Conservation (phyloP, 2,888 invertebrate genomes). For the Tetanocera ferruginea region DNA sequence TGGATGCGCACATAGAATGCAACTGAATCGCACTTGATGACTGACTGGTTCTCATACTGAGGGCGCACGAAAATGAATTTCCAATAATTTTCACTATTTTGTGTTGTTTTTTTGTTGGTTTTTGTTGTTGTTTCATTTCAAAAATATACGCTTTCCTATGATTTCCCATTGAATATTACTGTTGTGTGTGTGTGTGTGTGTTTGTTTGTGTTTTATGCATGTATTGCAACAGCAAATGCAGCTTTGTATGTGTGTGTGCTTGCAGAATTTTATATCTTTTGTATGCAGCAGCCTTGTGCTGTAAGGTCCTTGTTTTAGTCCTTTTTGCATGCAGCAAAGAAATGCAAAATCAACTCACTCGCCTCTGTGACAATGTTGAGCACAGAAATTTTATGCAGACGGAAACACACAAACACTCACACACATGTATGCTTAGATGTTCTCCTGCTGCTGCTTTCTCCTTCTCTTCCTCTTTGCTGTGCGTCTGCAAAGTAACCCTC, state of each 20-base stretch:
- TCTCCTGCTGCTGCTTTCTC: background rate
- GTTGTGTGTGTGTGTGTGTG: conserved; percentile 29
- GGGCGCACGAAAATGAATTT: conserved; percentile 42
- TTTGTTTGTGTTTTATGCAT: conserved; percentile 34
- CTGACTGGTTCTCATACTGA: conserved; percentile 35
- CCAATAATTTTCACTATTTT: conserved; percentile 33
- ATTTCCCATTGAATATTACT: conserved; percentile 43
- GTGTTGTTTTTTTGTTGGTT: conserved; percentile 33
- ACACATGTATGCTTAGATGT: conserved; percentile 15
- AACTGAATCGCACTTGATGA: conserved; percentile 55
- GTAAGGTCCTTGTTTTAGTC: conserved; percentile 11
- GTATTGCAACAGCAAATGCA: conserved; percentile 48
- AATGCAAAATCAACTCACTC: conserved; percentile 17
- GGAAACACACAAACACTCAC: conserved; percentile 25
- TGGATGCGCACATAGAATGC: conserved; percentile 58
- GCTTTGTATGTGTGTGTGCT: conserved; percentile 19
- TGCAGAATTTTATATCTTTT: conserved; percentile 12
- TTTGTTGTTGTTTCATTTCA: conserved; percentile 40
- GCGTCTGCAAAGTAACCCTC: conserved; percentile 31
- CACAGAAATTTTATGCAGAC: conserved; percentile 31
- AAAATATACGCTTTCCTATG: conserved; percentile 28
- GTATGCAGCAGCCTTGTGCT: conserved; percentile 39
- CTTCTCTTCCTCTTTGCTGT: background rate
- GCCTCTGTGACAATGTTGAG: conserved; percentile 13
- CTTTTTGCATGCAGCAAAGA: conserved; percentile 28